phyloP scores from a whole-genome alignment of 2,797 vertebrate species.

The Chaetophractus vellerosus region DNA sequence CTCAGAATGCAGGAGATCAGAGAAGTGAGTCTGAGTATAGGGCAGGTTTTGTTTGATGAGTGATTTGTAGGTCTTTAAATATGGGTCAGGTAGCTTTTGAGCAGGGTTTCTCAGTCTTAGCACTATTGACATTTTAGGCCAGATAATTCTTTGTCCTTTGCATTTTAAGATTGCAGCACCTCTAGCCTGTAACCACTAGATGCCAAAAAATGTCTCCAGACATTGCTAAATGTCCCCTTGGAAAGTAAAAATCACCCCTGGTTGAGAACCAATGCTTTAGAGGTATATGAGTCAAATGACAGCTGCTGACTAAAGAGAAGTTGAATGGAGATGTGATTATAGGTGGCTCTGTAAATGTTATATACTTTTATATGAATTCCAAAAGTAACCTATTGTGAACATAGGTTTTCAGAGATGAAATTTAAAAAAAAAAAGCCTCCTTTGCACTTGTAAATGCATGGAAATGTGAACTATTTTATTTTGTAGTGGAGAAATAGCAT shows the following conservation, averaged over 20 bases:
- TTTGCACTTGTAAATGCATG: conserved; percentile 59
- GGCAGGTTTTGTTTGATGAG: not conserved
- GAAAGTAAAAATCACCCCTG: not conserved
- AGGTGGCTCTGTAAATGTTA: conserved; percentile 17
- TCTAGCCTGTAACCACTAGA: not conserved
- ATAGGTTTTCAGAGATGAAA: conserved; percentile 23
- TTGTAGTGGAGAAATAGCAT: not conserved
- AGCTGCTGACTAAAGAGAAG: not conserved
- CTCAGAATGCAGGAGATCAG: not conserved
- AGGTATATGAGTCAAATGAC: not conserved
- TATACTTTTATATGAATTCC: conserved; percentile 25
- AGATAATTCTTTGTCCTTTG: conserved; percentile 50
- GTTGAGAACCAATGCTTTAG: conserved; percentile 4
- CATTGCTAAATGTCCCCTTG: not conserved
- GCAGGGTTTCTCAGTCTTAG: conserved; percentile 45
- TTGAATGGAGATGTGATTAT: not conserved
- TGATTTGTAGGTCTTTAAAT: conserved; percentile 18
- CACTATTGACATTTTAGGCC: not conserved
- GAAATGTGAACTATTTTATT: conserved; percentile 30
- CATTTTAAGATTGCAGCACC: not conserved
- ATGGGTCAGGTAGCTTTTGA: conserved; percentile 33
- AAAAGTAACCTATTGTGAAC: conserved; percentile 58
- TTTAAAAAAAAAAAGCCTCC: not conserved
- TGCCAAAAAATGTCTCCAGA: not conserved
- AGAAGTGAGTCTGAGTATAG: not conserved